Conservation (phyloP, 2,113 vertebrate species). For the Albula glossodonta region DNA sequence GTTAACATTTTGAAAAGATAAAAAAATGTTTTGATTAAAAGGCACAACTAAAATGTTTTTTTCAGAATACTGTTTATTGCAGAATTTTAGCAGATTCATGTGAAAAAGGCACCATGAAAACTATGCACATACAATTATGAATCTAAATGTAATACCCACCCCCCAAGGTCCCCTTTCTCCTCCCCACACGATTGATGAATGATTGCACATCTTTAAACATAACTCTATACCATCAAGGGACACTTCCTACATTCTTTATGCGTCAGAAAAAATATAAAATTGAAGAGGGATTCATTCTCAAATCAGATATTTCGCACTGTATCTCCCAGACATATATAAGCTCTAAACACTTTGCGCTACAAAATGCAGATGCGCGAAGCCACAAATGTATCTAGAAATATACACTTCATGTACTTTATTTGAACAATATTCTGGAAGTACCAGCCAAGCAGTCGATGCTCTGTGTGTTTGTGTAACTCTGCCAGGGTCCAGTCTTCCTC, state of each 20-base stretch:
- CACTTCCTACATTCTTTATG: conserved; percentile 8
- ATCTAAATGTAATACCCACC: conserved; percentile 65
- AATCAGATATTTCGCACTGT: background rate
- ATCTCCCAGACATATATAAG: background rate
- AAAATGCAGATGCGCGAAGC: background rate
- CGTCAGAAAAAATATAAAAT: conserved; percentile 11
- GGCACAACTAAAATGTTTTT: background rate
- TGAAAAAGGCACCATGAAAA: conserved; percentile 87
- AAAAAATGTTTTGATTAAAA: background rate
- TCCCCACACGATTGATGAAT: conserved; percentile 34
- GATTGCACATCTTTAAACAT: conserved; percentile 32
- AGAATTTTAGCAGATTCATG: conserved; percentile 74
- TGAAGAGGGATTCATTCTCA: background rate
- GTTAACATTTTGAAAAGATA: too few species aligned
- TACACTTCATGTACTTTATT: conserved; percentile 5
- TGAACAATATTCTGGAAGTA: background rate
- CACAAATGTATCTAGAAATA: conserved; percentile 2
- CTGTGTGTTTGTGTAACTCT: too few species aligned
- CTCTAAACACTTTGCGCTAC: background rate
- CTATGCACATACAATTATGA: conserved; percentile 70
- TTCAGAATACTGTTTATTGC: conserved; percentile 82
- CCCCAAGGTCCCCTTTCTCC: conserved; percentile 49
- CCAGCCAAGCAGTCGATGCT: background rate
- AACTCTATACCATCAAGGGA: conserved; percentile 15
- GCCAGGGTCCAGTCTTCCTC: background rate